Conservation (phyloP, 1,140 invertebrate genomes). For the Eciton burchellii region DNA sequence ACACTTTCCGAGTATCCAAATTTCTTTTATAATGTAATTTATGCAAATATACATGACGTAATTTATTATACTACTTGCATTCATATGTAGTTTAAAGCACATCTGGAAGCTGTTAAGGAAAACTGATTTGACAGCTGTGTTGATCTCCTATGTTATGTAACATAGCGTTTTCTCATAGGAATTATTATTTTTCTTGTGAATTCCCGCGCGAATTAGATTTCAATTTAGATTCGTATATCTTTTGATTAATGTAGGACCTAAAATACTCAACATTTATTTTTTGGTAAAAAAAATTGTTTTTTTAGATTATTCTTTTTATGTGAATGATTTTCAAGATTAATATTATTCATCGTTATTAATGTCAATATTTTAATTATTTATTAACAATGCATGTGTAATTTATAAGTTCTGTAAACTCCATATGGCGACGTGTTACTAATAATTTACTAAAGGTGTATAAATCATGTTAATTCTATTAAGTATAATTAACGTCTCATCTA, state of each 20-base stretch:
- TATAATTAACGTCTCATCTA: background rate
- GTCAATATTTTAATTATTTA: background rate
- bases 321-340: background rate
- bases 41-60: background rate
- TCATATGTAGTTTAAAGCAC: background rate
- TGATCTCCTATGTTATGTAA: slow-evolving; percentile 66
- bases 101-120: background rate
- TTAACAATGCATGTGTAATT: background rate
- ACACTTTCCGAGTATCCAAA: background rate
- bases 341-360: background rate
- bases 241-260: background rate
- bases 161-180: slow-evolving; percentile 70
- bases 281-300: background rate
- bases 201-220: background rate
- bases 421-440: background rate
- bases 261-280: background rate
- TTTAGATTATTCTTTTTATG: background rate
- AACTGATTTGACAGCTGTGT: slow-evolving; percentile 68
- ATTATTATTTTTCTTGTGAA: slow-evolving; percentile 16
- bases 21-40: no score
- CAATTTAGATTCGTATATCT: no score
- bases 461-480: slow-evolving; percentile 9
- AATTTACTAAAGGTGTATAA: background rate
- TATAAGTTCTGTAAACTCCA: background rate
- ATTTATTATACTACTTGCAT: background rate